Base-by-base conservation (phyloP, 2,888 invertebrate genomes). In the Diplolepis rosae region DNA sequence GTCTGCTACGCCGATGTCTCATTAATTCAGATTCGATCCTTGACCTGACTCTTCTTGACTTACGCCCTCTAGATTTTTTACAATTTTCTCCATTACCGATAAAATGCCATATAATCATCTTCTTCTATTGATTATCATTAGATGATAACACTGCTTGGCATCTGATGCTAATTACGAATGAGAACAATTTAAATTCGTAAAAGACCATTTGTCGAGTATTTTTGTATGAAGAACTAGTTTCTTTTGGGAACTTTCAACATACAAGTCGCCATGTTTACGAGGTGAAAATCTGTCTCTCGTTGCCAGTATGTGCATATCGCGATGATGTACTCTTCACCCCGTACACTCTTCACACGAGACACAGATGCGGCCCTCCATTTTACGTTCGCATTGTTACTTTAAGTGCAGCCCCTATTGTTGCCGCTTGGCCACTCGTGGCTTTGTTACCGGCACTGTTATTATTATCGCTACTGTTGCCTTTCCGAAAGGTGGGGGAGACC, bases 361-460 rank as follows among this genome's bases (percentile, higher is more conserved):
- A 83, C 83, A 84, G 84, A 83, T 83, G 83, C 80, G 80, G 79
- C 82, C 84, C 87, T 86, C 87, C 87, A 87, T 87, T 88, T 87
- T 88, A 83, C 80, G 81, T 82, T 82, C 80, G 85, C 83, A 87
- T 88, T 88, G 87, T 88, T 87, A 86, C 84, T 84, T 79, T 84
- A 84, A 88, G 87, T 87, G 86, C 86, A 85, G 84, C 81, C 82
- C 77, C 81, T 80, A 83, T 84, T 84, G 85, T 85, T 82, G 80
- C 80, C 79, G 82, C 78, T 79, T 77, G 81, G 83, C 84, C 84
- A 85, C 85, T 85, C 84, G 82, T 85, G 83, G 84, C 81, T 86
- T 87, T 87, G 87, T 87, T 87, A 83, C 79, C 82, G 77, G 82
- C 80, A 83, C 86, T 88, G 86, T 87, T 87, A 83, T 87, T 85